These are phyloP conservation scores for Hipposideros larvatus DNA, from an alignment of 2,797 vertebrate species.

Conservation along the genomic window DNA sequence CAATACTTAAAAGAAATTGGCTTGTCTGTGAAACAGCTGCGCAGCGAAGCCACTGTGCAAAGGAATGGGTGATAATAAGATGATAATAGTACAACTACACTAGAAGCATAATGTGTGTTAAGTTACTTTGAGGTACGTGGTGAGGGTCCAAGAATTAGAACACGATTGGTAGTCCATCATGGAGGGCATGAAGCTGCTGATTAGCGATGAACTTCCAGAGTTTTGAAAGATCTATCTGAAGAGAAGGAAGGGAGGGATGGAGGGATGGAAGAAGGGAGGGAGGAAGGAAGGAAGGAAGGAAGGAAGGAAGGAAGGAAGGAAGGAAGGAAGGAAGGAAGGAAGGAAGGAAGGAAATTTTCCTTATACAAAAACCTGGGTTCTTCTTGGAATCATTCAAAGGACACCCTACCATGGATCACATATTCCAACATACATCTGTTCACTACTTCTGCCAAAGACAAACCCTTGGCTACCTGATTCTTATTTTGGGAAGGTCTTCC, in stretches of 20 bases:
- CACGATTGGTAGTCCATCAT: not conserved
- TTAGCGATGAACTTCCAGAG: not conserved
- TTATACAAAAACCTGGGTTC: not conserved
- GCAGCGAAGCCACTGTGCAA: slow-evolving; percentile 83
- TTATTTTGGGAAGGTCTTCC: slow-evolving; percentile 32
- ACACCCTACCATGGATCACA: not conserved
- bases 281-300: not conserved
- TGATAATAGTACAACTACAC: slow-evolving; percentile 79
- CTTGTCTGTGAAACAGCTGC: slow-evolving; percentile 87
- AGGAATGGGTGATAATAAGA: slow-evolving; percentile 85
- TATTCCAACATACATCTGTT: not conserved
- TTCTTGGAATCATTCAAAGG: not conserved
- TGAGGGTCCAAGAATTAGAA: slow-evolving; percentile 40
- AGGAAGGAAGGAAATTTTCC: not conserved
- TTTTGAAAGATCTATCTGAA: not conserved
- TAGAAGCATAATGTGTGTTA: slow-evolving; percentile 75
- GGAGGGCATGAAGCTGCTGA: slow-evolving; percentile 31
- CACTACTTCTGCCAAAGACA: not conserved
- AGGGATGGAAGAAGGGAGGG: not conserved
- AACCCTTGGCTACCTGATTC: not conserved
- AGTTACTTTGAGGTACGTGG: slow-evolving; percentile 72
- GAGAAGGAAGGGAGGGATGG: not conserved
- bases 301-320: not conserved
- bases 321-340: not conserved
- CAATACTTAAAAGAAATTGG: slow-evolving; percentile 88